A percentile compares a stretch with the other conserved stretches of the same genome.
Conservation (phyloP, 2,888 invertebrate genomes). For the Cephus rjabovi region DNA sequence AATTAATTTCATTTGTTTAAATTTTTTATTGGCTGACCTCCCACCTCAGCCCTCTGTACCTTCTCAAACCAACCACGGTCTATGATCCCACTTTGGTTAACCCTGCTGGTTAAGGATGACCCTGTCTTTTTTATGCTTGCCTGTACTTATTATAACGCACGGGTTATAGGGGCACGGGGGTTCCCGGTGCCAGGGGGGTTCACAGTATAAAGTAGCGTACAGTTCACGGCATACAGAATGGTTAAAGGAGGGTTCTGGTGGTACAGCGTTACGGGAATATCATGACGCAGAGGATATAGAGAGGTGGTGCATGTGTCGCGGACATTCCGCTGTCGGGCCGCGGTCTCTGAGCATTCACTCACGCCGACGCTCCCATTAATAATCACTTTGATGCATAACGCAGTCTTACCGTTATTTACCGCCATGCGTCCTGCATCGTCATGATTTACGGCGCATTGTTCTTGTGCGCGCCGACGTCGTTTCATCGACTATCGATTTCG, state of each 20-base stretch:
- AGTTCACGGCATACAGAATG: conserved; percentile 17
- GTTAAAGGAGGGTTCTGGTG: neutral
- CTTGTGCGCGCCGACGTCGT: conserved; percentile 20
- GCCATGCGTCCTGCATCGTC: conserved; percentile 19
- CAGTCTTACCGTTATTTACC: conserved; percentile 55
- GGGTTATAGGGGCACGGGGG: conserved; percentile 5
- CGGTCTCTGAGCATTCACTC: conserved; percentile 52
- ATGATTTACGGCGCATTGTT: conserved; percentile 56
- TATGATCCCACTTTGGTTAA: neutral
- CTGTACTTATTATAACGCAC: conserved; percentile 39
- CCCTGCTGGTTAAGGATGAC: conserved; percentile 27
- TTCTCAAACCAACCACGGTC: neutral
- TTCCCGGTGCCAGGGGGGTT: neutral
- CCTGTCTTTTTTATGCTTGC: conserved; percentile 36
- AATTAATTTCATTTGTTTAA: neutral
- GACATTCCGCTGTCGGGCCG: conserved; percentile 52
- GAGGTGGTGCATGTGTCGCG: conserved; percentile 39
- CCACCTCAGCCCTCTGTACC: neutral
- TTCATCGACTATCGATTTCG: neutral
- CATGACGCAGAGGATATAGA: conserved; percentile 2
- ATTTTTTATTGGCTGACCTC: neutral
- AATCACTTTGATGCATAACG: conserved; percentile 62
- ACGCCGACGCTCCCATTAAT: conserved; percentile 59
- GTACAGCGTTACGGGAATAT: neutral
- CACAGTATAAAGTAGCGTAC: neutral